These are phyloP conservation scores for Tenthredo notha DNA, from an alignment of 2,888 invertebrate species.

Conservation along the genomic window DNA sequence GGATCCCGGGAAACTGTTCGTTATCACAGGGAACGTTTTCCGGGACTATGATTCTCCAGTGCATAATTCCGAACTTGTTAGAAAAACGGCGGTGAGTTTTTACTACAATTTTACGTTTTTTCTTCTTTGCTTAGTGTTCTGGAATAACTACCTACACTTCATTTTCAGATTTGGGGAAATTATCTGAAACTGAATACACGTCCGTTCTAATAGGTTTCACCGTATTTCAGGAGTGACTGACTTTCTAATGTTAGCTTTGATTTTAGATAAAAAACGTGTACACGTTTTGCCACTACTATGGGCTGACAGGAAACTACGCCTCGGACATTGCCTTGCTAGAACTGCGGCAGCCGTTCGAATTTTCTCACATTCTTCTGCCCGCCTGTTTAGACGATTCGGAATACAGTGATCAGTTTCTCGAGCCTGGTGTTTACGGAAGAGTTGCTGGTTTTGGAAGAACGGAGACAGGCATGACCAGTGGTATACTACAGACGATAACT, in stretches of 20 bases:
- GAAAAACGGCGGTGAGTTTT: slow-evolving; percentile 64
- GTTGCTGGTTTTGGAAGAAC: slow-evolving; percentile 76
- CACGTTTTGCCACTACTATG: slow-evolving; percentile 68
- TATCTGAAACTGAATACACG: not conserved
- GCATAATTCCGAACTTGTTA: slow-evolving; percentile 64
- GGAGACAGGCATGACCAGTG: slow-evolving; percentile 65
- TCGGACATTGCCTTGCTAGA: slow-evolving; percentile 72
- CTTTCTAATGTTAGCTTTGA: not conserved
- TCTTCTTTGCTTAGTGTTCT: too few relatives aligned
- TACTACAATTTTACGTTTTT: not conserved
- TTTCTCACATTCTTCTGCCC: slow-evolving; percentile 68
- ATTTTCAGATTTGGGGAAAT: not conserved
- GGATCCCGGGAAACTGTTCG: slow-evolving; percentile 62
- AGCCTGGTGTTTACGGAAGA: slow-evolving; percentile 68
- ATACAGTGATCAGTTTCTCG: slow-evolving; percentile 62
- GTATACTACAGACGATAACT: slow-evolving; percentile 63
- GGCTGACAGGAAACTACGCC: slow-evolving; percentile 69
- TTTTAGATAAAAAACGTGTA: slow-evolving; percentile 72
- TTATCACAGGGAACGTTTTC: slow-evolving; percentile 74
- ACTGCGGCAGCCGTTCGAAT: slow-evolving; percentile 64
- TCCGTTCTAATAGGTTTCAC: not conserved
- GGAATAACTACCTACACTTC: not conserved
- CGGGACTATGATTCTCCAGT: slow-evolving; percentile 68
- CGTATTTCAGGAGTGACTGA: not conserved
- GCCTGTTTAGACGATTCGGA: slow-evolving; percentile 68